phyloP scores from a whole-genome alignment of 1,140 invertebrate species.

The Vollenhovia emeryi region DNA sequence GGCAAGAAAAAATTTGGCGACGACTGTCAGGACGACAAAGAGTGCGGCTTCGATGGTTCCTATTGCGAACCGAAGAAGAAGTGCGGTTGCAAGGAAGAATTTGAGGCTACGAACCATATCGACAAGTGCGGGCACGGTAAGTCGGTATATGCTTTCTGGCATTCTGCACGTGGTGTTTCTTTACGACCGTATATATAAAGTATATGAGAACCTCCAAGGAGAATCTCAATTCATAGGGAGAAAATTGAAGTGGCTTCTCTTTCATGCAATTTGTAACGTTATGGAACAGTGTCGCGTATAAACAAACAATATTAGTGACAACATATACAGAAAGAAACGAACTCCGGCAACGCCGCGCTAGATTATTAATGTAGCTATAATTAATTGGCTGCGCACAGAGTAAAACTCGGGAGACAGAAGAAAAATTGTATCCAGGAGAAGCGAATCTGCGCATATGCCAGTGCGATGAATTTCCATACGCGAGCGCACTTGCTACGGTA shows the following conservation, averaged over 20 bases:
- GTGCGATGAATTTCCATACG: slow-evolving; percentile 8
- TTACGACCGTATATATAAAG: background rate
- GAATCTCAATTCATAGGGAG: background rate
- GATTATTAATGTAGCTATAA: background rate
- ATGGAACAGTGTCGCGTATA: background rate
- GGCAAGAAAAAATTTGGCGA: slow-evolving; percentile 90
- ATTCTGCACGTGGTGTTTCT: background rate
- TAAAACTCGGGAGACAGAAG: background rate
- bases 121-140: slow-evolving; percentile 94
- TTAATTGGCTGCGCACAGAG: background rate
- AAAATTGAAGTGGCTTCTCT: slow-evolving; percentile 12
- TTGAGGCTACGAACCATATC: slow-evolving; percentile 91
- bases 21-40: slow-evolving; percentile 88
- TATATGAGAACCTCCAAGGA: background rate
- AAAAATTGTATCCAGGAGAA: background rate
- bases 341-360: background rate
- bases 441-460: background rate
- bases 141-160: slow-evolving; percentile 74
- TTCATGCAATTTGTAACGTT: background rate
- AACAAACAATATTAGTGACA: background rate
- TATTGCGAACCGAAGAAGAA: slow-evolving; percentile 89
- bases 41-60: slow-evolving; percentile 91
- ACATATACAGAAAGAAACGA: background rate
- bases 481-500: slow-evolving; percentile 16
- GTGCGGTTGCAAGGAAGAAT: slow-evolving; percentile 90